phyloP scores from a whole-genome alignment of 1,140 invertebrate species.

The Epicauta chinensis region DNA sequence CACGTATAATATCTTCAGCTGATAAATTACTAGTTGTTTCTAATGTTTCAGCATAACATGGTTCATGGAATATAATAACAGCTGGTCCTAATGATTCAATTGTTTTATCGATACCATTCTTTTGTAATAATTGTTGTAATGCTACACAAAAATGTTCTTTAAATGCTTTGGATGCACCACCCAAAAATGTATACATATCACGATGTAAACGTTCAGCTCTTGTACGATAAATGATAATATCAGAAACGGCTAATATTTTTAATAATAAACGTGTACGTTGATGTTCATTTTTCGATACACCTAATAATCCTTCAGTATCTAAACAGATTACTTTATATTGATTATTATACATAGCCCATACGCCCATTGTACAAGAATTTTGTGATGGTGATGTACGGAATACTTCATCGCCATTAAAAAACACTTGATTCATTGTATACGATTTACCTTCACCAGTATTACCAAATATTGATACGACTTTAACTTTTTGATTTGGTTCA shows the following conservation, averaged over 20 bases:
- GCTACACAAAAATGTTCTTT: conserved; percentile 64
- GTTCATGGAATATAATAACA: conserved; percentile 78
- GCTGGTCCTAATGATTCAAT: conserved; percentile 56
- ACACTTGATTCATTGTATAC: conserved; percentile 72
- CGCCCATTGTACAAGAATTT: conserved; percentile 70
- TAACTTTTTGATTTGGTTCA: conserved; percentile 49
- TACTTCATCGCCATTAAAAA: conserved; percentile 68
- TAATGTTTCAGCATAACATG: conserved; percentile 61
- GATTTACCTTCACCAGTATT: conserved; percentile 86
- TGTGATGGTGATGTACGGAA: conserved; percentile 69
- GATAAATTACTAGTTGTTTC: conserved; percentile 48
- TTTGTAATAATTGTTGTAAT: conserved; percentile 33
- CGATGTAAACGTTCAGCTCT: conserved; percentile 68
- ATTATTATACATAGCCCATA: conserved; percentile 72
- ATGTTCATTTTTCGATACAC: conserved; percentile 60
- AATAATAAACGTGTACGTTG: conserved; percentile 67
- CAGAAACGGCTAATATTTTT: conserved; percentile 73
- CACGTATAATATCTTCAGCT: conserved; percentile 59
- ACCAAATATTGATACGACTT: conserved; percentile 83
- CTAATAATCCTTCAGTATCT: conserved; percentile 70
- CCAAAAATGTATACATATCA: conserved; percentile 76
- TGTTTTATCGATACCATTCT: conserved; percentile 37
- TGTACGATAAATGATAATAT: conserved; percentile 76
- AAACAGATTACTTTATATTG: conserved; percentile 62
- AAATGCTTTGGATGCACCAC: conserved; percentile 70